Percentiles rank a stretch among this genome's conserved stretches.
Evolutionary conservation across 2,797 vertebrate species (phyloP).

Genomic region (Betta splendens): DNA sequence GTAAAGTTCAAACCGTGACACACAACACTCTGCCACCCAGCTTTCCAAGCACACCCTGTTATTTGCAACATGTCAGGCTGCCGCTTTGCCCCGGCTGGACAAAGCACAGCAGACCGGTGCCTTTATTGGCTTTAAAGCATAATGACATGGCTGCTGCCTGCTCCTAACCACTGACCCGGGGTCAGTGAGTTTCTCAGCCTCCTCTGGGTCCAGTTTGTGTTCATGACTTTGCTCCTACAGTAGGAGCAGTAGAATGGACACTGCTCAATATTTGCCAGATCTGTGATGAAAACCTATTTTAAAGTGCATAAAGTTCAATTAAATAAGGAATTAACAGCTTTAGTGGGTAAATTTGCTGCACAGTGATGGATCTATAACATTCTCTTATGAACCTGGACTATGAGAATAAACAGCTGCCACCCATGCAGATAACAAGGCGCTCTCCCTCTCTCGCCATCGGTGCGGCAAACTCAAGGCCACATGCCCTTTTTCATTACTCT

Average conservation of each 20-base stretch:
- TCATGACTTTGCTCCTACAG: constrained; percentile 10
- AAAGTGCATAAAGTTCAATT: not conserved
- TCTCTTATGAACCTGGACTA: constrained; percentile 1
- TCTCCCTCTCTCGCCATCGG: constrained; percentile 60
- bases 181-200: constrained; percentile 57
- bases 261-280: constrained; percentile 10
- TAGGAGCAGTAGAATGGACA: constrained; percentile 17
- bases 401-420: constrained; percentile 73
- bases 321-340: constrained; percentile 11
- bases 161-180: constrained; percentile 44
- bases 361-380: not conserved
- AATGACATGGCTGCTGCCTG: constrained; percentile 61
- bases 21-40: constrained; percentile 56
- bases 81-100: constrained; percentile 52
- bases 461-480: constrained; percentile 75
- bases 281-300: not conserved
- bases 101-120: constrained; percentile 41
- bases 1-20: constrained; percentile 56
- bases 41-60: constrained; percentile 58
- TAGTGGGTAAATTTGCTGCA: not conserved
- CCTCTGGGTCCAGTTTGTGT: constrained; percentile 39
- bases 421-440: constrained; percentile 72
- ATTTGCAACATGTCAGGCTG: constrained; percentile 56
- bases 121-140: constrained; percentile 76
- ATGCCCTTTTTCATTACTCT: constrained; percentile 84